phyloP scores from a whole-genome alignment of 2,888 invertebrate genomes.

The Sussaba pulchella region DNA sequence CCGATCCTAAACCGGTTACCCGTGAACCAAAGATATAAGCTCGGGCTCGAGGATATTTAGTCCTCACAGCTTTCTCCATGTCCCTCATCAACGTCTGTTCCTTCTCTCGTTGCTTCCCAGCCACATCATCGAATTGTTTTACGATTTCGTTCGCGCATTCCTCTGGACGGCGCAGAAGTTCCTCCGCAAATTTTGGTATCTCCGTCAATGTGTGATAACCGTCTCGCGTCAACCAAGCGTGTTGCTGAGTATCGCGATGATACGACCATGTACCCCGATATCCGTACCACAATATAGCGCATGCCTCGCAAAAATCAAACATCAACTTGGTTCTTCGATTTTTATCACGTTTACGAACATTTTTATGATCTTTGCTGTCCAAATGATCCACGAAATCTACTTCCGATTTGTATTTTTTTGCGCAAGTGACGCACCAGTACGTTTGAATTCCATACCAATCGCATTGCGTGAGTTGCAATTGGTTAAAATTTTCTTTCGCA shows the following conservation, averaged over 20 bases:
- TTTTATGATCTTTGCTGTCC: not conserved
- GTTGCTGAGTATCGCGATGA: slow-evolving; percentile 35
- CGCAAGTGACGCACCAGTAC: slow-evolving; percentile 60
- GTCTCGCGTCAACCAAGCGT: slow-evolving; percentile 5
- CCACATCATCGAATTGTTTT: slow-evolving; percentile 62
- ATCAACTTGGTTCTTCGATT: slow-evolving; percentile 11
- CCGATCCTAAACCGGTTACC: slow-evolving; percentile 85
- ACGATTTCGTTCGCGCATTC: slow-evolving; percentile 59
- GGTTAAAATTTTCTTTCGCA: slow-evolving; percentile 32
- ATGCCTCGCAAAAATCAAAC: slow-evolving; percentile 57
- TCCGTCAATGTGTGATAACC: not conserved
- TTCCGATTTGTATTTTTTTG: not conserved
- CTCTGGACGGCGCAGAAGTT: slow-evolving; percentile 52
- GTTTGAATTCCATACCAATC: slow-evolving; percentile 52
- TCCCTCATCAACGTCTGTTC: slow-evolving; percentile 63
- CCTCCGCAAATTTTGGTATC: slow-evolving; percentile 29
- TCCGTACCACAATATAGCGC: slow-evolving; percentile 60
- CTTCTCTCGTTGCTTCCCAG: slow-evolving; percentile 54
- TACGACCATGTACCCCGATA: slow-evolving; percentile 26
- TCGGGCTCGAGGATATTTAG: slow-evolving; percentile 75
- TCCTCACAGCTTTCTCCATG: slow-evolving; percentile 68
- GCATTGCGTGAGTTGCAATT: slow-evolving; percentile 12
- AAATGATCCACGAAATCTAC: slow-evolving; percentile 47
- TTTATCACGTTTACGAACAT: not conserved
- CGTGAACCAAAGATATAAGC: slow-evolving; percentile 88